These are phyloP conservation scores for Oreochromis grahami DNA, from an alignment of 2,797 vertebrate species.

Conservation along the genomic window DNA sequence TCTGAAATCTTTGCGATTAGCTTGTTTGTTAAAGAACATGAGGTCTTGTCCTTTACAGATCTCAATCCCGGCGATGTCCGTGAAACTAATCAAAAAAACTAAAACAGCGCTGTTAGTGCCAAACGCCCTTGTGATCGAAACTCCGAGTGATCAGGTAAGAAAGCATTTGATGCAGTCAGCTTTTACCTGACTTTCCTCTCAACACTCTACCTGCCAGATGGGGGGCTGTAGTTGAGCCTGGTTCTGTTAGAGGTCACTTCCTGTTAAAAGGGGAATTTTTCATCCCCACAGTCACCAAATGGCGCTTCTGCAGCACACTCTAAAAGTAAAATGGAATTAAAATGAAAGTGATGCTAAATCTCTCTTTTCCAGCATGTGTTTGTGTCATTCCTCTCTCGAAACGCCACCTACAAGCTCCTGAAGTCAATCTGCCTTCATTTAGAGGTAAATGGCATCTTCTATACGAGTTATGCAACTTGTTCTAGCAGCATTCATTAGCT, in stretches of 20 bases:
- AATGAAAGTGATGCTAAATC: not conserved
- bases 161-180: not conserved
- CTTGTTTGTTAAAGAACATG: not conserved
- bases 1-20: not conserved
- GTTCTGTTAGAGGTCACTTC: not conserved
- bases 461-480: not conserved
- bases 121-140: conserved; percentile 90
- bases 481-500: not conserved
- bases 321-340: not conserved
- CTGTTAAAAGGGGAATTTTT: not conserved
- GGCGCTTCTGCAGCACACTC: not conserved
- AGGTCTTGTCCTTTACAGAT: conserved; percentile 74
- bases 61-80: conserved; percentile 83
- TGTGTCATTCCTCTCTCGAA: conserved; percentile 92
- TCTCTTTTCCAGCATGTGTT: conserved; percentile 88
- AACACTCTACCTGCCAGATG: not conserved
- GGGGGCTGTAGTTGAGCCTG: not conserved
- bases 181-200: not conserved
- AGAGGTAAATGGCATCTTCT: conserved; percentile 74
- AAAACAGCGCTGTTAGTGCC: conserved; percentile 95
- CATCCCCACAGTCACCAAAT: not conserved
- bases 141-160: conserved; percentile 84
- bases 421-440: conserved; percentile 86
- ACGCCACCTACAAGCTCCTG: conserved; percentile 90
- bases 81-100: conserved; percentile 91